Conservation (phyloP, 2,113 vertebrate genomes). For the Parus major region DNA sequence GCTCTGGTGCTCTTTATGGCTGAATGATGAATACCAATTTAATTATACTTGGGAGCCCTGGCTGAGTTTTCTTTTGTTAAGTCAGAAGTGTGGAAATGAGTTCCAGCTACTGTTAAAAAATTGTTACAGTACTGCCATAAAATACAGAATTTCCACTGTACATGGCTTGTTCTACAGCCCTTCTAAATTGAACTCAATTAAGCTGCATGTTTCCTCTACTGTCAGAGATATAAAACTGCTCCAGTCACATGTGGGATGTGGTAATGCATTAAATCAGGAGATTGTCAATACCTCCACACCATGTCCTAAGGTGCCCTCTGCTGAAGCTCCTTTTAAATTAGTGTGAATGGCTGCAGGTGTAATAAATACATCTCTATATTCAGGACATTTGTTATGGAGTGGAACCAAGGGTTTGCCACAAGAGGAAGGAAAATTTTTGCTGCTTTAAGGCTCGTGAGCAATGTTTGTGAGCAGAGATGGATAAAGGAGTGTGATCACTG, state of each 20-base stretch:
- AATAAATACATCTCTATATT: neutral
- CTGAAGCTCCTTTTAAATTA: neutral
- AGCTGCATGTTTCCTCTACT: neutral
- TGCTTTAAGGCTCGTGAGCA: neutral
- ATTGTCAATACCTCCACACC: neutral
- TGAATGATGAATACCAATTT: slow-evolving; percentile 37
- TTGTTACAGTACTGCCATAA: neutral
- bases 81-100: slow-evolving; percentile 39
- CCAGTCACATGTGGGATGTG: neutral
- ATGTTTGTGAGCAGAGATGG: neutral
- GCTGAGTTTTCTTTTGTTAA: slow-evolving; percentile 37
- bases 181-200: slow-evolving; percentile 37
- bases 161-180: slow-evolving; percentile 17
- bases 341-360: neutral
- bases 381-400: neutral
- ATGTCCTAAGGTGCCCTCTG: neutral
- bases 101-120: slow-evolving; percentile 32
- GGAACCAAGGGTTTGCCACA: neutral
- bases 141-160: slow-evolving; percentile 14
- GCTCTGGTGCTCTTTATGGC: neutral
- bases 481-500: neutral
- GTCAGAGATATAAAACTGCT: neutral
- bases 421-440: neutral
- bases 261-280: slow-evolving; percentile 28
- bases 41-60: slow-evolving; percentile 27